Base-by-base conservation (phyloP, 2,113 vertebrate genomes). In the Triplophysa siluroides region DNA sequence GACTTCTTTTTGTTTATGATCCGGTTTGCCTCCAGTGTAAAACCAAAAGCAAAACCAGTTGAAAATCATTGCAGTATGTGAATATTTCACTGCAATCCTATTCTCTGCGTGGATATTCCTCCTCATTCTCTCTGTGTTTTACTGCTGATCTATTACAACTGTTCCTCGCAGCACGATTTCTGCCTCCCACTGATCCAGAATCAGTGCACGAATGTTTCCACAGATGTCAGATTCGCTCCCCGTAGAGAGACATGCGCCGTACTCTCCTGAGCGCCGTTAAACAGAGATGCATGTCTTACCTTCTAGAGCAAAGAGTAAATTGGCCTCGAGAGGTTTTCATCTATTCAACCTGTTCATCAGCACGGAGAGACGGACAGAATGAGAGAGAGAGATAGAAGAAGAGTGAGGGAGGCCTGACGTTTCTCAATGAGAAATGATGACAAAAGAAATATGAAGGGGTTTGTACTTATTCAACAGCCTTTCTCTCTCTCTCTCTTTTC, bases 121-220 rank as follows among this genome's bases (percentile, higher is more conserved):
- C 86, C 78, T 76, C 68, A 24, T 81, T 84, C 66, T 58, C 70
- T 82, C 66, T 77, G 72, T 68, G 81, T 81, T 81, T 73, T 23
- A 45, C 11, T 45, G 19, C 66, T 77, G 75, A 76, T 90, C 86
- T 89, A 87, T 90, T 78, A 83, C 78, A 81, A 61, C 58, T 64
- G 81, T 83, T 85, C 77, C 38, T 60, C 74, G 80, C 77, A 73
- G 73, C 72, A 68, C 56, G 79, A 73, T 43, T 68, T 24, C 74
- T 23, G 81, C 83, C 81, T 85, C 85, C 83, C 77, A 78, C 73
- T 63, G 73, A 63, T 63, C 83, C 82, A 84, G 81, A 83, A 85
- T 83, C 81, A 72, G 78, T 68, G 70, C 66, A 63, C 69, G 43
- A 66, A 67, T 83, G 80, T 81, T 78, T 83, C 81, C 62, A 50